Conservation (phyloP, 2,888 invertebrate genomes). For the Drosophila picticornis region DNA sequence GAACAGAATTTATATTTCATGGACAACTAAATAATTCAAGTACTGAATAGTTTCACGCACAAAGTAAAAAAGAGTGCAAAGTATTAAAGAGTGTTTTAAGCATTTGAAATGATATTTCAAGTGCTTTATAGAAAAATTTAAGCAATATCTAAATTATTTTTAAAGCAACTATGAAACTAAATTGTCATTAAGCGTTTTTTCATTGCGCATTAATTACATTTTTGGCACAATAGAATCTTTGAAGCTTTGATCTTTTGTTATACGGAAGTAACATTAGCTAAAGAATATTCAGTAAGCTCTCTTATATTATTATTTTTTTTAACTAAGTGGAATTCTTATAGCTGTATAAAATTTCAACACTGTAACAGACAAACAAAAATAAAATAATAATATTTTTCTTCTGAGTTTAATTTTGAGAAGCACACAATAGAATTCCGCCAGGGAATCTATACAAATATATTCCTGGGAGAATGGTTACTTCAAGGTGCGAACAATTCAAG, state of each 20-base stretch:
- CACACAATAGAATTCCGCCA: neutral
- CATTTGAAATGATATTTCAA: neutral
- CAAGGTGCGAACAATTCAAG: slow-evolving; percentile 2
- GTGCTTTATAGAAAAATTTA: neutral
- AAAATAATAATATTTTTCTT: neutral
- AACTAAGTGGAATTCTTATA: neutral
- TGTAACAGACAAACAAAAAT: neutral
- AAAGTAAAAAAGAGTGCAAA: neutral
- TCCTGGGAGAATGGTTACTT: neutral
- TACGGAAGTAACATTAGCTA: neutral
- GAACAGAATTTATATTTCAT: slow-evolving; percentile 6
- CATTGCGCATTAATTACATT: neutral
- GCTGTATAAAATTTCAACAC: neutral
- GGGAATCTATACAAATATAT: neutral
- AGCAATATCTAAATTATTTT: neutral
- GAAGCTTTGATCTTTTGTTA: neutral
- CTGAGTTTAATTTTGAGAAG: neutral
- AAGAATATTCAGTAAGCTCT: neutral
- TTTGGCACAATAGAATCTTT: neutral
- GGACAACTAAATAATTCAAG: neutral
- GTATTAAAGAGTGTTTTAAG: neutral
- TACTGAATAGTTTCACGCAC: neutral
- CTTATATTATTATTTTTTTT: neutral
- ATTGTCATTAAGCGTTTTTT: neutral
- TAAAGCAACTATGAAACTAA: neutral